Conservation (phyloP, 2,888 invertebrate species). For the Ashinkailepas kermadecensis region DNA sequence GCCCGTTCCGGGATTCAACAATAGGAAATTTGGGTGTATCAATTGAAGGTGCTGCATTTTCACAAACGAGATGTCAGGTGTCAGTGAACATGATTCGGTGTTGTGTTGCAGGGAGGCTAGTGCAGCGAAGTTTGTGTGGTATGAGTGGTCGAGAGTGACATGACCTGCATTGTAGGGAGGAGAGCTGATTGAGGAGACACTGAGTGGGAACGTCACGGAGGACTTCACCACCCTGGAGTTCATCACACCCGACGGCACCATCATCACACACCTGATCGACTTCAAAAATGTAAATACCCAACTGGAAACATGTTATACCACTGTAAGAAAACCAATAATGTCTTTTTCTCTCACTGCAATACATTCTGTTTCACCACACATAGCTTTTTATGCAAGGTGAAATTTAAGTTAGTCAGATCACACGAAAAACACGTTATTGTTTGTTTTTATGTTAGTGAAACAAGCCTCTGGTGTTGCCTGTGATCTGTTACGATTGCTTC, state of each 20-base stretch:
- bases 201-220: constrained; percentile 80
- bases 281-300: constrained; percentile 74
- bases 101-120: background rate
- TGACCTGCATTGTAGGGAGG: constrained; percentile 62
- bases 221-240: constrained; percentile 84
- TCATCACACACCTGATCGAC: constrained; percentile 85
- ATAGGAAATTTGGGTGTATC: background rate
- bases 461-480: no score
- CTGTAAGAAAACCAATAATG: background rate
- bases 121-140: background rate
- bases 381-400: background rate
- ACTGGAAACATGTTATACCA: no score
- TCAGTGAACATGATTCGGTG: background rate
- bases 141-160: background rate
- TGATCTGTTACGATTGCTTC: no score
- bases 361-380: constrained; percentile 19
- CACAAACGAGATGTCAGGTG: background rate
- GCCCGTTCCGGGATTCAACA: background rate
- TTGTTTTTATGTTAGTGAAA: no score
- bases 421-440: no score
- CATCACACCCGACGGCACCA: constrained; percentile 80
- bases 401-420: no score
- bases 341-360: background rate
- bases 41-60: background rate
- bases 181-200: constrained; percentile 85